phyloP scores from a whole-genome alignment of 2,888 invertebrate species.

The Steromphala cineraria region DNA sequence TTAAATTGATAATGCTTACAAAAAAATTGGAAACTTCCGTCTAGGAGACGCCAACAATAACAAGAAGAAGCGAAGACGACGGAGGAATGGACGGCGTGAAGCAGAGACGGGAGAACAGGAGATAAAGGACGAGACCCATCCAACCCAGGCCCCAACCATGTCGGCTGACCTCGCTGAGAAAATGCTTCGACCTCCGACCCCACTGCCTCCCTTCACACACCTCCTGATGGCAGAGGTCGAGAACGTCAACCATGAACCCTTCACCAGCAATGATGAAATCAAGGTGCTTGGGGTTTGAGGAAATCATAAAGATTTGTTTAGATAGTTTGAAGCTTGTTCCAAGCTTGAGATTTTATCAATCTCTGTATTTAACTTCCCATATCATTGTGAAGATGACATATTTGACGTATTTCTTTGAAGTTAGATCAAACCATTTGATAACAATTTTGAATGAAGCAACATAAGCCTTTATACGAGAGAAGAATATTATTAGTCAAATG shows the following conservation, averaged over 20 bases:
- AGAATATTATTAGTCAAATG: too few species aligned
- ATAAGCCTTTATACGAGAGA: too few species aligned
- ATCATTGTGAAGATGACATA: too few species aligned
- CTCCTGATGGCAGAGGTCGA: slow-evolving; percentile 93
- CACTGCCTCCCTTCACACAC: slow-evolving; percentile 28
- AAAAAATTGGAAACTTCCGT: not conserved
- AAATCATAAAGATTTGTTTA: too few species aligned
- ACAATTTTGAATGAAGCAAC: too few species aligned
- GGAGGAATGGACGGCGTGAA: slow-evolving; percentile 32
- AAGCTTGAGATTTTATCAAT: too few species aligned
- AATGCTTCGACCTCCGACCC: not conserved
- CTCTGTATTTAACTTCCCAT: too few species aligned
- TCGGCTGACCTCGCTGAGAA: not conserved
- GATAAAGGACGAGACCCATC: slow-evolving; percentile 10
- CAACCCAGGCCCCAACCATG: not conserved
- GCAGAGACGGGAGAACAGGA: not conserved
- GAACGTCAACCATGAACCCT: slow-evolving; percentile 91
- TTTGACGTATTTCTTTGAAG: too few species aligned
- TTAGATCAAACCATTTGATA: too few species aligned
- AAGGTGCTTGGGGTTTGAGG: slow-evolving; percentile 78
- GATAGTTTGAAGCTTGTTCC: too few species aligned
- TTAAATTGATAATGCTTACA: too few species aligned
- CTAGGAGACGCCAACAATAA: slow-evolving; percentile 4
- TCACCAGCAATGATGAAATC: slow-evolving; percentile 93
- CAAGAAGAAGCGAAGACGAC: slow-evolving; percentile 26